Conservation (phyloP, 2,888 invertebrate genomes). For the Pherbina coryleti region DNA sequence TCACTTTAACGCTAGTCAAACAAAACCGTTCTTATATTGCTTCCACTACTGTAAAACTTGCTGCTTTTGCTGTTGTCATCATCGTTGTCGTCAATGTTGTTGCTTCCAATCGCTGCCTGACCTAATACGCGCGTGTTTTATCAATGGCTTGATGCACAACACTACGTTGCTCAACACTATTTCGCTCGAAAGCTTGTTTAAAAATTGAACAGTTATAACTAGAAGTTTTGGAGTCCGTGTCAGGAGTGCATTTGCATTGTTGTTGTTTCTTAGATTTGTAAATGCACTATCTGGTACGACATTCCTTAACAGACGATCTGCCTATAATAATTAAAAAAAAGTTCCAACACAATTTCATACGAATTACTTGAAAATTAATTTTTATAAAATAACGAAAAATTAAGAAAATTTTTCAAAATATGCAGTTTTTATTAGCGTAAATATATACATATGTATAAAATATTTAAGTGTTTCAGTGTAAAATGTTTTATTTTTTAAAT, state of each 20-base stretch:
- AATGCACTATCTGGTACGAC: constrained; percentile 99
- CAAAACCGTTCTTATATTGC: background rate
- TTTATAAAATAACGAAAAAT: constrained; percentile 12
- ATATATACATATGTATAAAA: background rate
- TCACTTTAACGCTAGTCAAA: background rate
- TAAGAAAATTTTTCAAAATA: constrained; percentile 51
- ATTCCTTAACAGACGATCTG: constrained; percentile 78
- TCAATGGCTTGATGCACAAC: background rate
- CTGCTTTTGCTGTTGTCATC: constrained; percentile 8
- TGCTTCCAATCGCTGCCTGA: background rate
- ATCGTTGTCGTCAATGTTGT: background rate
- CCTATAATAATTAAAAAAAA: constrained; percentile 41
- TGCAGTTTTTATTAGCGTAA: constrained; percentile 59
- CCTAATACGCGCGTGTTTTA: background rate
- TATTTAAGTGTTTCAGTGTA: constrained; percentile 3
- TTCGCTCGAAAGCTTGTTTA: constrained; percentile 31
- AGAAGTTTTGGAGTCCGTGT: constrained; percentile 89
- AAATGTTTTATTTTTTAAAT: constrained; percentile 12
- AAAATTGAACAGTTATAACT: background rate
- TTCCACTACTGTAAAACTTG: constrained; percentile 11
- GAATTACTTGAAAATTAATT: constrained; percentile 36
- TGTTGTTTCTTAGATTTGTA: constrained; percentile 81
- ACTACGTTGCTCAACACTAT: constrained; percentile 29
- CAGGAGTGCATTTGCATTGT: constrained; percentile 97
- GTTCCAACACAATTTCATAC: constrained; percentile 41